Conservation (phyloP, 2,888 invertebrate genomes). For the Amphipyra berbera region DNA sequence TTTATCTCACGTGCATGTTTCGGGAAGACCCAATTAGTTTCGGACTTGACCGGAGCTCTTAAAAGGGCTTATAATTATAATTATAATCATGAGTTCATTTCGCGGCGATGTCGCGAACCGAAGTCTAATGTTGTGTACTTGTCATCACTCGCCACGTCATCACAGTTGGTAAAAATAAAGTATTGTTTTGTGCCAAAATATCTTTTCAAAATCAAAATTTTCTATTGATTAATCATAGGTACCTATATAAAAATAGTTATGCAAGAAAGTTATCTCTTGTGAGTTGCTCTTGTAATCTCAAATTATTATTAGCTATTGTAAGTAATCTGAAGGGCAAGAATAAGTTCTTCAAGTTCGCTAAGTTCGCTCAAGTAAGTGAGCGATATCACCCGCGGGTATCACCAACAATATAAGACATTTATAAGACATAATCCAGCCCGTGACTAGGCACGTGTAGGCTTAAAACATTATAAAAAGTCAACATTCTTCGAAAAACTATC, state of each 20-base stretch:
- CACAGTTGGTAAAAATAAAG: too few relatives aligned
- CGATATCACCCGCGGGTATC: slow-evolving; percentile 72
- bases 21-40: too few relatives aligned
- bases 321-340: slow-evolving; percentile 54
- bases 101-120: too few relatives aligned
- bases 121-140: too few relatives aligned
- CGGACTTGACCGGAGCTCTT: too few relatives aligned
- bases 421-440: neutral
- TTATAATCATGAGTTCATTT: too few relatives aligned
- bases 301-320: slow-evolving; percentile 6
- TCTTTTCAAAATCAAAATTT: too few relatives aligned
- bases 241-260: neutral
- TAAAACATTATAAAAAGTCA: neutral
- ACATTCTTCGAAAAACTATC: too few relatives aligned
- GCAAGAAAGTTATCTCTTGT: neutral
- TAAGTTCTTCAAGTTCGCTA: slow-evolving; percentile 65
- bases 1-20: too few relatives aligned
- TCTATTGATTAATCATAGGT: neutral
- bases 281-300: slow-evolving; percentile 10
- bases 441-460: slow-evolving; percentile 2
- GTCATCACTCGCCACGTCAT: too few relatives aligned
- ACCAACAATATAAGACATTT: slow-evolving; percentile 64
- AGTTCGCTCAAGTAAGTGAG: slow-evolving; percentile 73
- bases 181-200: too few relatives aligned
- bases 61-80: too few relatives aligned